A percentile compares a stretch with the other conserved stretches of the same genome.
Evolutionary conservation across 2,888 invertebrate genomes (phyloP).

Genomic region (Lithophane leautieri): DNA sequence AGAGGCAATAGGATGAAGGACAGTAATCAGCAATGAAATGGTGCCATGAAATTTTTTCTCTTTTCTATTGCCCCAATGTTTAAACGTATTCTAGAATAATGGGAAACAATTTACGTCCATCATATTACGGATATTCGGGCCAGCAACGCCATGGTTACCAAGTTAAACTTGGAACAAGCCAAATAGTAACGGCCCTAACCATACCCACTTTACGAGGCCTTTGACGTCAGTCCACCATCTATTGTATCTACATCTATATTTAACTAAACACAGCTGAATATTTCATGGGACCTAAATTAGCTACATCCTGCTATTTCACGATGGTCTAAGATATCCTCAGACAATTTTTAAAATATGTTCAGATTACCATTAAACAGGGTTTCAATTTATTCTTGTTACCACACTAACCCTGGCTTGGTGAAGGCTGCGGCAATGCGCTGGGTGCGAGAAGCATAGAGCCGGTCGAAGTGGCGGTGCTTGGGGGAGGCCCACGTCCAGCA

Average conservation of each 20-base stretch:
- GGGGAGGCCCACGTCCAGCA: too few relatives aligned
- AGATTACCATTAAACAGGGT: background rate
- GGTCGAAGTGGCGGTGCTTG: too few relatives aligned
- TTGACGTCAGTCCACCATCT: conserved; percentile 56
- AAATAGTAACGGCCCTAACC: conserved; percentile 32
- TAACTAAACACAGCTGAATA: conserved; percentile 53
- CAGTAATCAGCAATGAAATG: background rate
- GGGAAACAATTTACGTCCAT: background rate
- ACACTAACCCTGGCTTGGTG: too few relatives aligned
- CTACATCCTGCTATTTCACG: background rate
- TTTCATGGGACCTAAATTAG: conserved; percentile 49
- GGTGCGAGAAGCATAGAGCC: too few relatives aligned
- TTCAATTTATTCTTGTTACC: background rate
- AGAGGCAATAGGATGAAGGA: background rate
- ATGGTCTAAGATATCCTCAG: background rate
- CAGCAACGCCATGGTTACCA: conserved; percentile 11
- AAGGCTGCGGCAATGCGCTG: too few relatives aligned
- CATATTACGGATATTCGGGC: background rate
- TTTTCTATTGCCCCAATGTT: too few relatives aligned
- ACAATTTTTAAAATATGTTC: too few relatives aligned
- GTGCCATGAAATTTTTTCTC: background rate
- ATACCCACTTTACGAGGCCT: conserved; percentile 48
- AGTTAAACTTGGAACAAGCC: conserved; percentile 31
- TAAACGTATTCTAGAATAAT: background rate
- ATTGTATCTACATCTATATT: conserved; percentile 30